Evolutionary conservation across 2,888 invertebrate genomes (phyloP), one percentile per base, ranked within the genome.

Genomic region (Tubulanus polymorphus): DNA sequence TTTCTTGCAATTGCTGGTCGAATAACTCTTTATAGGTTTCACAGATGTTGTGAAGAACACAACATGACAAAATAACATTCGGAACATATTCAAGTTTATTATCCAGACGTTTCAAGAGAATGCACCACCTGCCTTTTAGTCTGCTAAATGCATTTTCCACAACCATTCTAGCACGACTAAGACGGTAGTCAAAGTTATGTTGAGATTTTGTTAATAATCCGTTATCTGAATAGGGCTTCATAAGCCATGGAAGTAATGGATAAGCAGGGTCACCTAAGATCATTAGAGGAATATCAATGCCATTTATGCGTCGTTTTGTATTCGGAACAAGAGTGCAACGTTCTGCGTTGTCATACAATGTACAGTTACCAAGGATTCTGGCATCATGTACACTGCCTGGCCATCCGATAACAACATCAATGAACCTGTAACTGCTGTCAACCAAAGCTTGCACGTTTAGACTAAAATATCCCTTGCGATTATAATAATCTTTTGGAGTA

Each of bases 31-130:
- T 50, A 15, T 41, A 18, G 20, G 18, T 37, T 56, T 57, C 57
- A 37, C 55, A 57, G 6, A 58, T 53, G 50, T 59, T 59, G 49
- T 59, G 49, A 18, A 56, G 48, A n/a, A 57, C 52, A 20, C 6
- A 23, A 55, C 57, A 55, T 6, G 28, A 47, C 23, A 15, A 12
- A 27, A 53, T 23, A 27, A 51, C 51, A 28, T 18, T 37, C 12
- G 48, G 37, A 5, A 54, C 56, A 32, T 23, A 18, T 15, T 50
- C 35, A 37, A 57, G 35, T 23, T 35, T 28, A 20, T 50, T 10
- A 45, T 46, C 50, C 15, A 48, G 29, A 48, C 30, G 52, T 45
- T 53, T 56, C 6, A 41, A 28, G n/a, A 57, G 37, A 10, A 37
- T 18, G 27, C 54, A 29, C 57, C 54, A 54, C 12, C 54, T 18